Conservation (phyloP, 2,113 vertebrate genomes). For the Brachyhypopomus gauderio region DNA sequence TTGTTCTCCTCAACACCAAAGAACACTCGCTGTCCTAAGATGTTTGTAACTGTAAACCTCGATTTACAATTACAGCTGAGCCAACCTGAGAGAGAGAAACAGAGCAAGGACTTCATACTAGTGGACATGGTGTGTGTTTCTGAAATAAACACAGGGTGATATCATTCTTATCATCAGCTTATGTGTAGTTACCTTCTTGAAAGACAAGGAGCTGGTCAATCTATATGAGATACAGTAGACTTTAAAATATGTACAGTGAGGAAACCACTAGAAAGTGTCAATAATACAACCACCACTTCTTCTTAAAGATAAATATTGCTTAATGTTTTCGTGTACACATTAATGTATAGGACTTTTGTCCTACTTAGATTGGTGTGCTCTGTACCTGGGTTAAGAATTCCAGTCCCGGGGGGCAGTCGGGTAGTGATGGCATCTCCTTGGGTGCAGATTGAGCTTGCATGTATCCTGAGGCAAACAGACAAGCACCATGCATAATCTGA, state of each 20-base stretch:
- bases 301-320: background rate
- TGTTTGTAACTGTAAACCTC: constrained; percentile 80
- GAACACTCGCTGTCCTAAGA: constrained; percentile 78
- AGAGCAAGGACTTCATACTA: constrained; percentile 16
- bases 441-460: constrained; percentile 22
- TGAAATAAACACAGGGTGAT: background rate
- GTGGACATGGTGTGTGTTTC: background rate
- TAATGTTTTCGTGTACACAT: no score
- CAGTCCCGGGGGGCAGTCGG: constrained; percentile 59
- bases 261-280: no score
- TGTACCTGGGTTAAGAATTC: constrained; percentile 62
- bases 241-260: background rate
- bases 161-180: background rate
- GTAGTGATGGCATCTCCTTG: constrained; percentile 36
- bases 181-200: constrained; percentile 80
- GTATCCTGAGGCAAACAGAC: constrained; percentile 22
- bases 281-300: background rate
- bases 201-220: constrained; percentile 84
- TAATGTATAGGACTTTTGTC: no score
- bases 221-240: constrained; percentile 63
- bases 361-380: no score
- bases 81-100: constrained; percentile 65
- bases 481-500: background rate
- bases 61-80: constrained; percentile 78
- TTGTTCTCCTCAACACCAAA: constrained; percentile 77